Evolutionary conservation across 2,888 invertebrate species (phyloP).

Genomic region (Suillia variegata): DNA sequence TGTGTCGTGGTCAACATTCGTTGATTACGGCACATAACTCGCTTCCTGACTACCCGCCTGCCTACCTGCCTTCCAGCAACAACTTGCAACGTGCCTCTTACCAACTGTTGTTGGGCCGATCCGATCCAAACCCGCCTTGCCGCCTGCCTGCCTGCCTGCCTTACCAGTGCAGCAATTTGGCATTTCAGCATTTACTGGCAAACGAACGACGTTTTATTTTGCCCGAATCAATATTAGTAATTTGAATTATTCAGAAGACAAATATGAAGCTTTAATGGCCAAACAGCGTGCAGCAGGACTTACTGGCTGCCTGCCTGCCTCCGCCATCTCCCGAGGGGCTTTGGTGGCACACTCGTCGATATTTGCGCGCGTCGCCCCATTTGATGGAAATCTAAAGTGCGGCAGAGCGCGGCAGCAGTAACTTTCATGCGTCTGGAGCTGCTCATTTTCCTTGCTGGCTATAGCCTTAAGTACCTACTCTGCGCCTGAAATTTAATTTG

Average conservation of each 20-base stretch:
- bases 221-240: slow-evolving; percentile 61
- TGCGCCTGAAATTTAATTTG: no score
- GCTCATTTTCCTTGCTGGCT: neutral
- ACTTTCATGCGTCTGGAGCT: neutral
- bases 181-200: slow-evolving; percentile 38
- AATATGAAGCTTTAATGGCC: slow-evolving; percentile 62
- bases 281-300: slow-evolving; percentile 46
- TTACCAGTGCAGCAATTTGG: slow-evolving; percentile 17
- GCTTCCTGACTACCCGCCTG: no score
- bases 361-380: slow-evolving; percentile 49
- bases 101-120: no score
- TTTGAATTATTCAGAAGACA: slow-evolving; percentile 62
- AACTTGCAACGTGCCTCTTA: neutral
- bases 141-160: slow-evolving; percentile 11
- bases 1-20: slow-evolving; percentile 51
- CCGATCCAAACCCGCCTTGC: no score
- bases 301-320: slow-evolving; percentile 8
- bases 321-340: neutral
- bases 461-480: no score
- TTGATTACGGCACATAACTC: slow-evolving; percentile 55
- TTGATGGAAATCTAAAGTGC: slow-evolving; percentile 36
- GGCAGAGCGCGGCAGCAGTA: slow-evolving; percentile 12
- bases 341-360: slow-evolving; percentile 45
- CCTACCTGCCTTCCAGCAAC: neutral
- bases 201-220: slow-evolving; percentile 40